Conservation (phyloP, 2,113 vertebrate genomes). For the Petroica traversi region DNA sequence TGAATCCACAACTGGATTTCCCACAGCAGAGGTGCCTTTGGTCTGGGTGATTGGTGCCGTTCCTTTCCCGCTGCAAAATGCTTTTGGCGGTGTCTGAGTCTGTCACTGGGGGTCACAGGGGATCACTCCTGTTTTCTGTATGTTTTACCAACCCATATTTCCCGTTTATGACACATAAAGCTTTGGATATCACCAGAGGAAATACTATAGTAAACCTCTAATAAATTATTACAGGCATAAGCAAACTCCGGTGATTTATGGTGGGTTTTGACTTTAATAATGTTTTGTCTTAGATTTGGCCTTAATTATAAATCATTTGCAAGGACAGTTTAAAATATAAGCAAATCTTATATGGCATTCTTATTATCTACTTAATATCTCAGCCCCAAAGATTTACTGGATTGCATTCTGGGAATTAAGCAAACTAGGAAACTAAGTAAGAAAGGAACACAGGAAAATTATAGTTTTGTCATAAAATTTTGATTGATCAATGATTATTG, state of each 20-base stretch:
- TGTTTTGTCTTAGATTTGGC: constrained; percentile 76
- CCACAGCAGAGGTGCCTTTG: neutral
- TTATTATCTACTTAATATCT: constrained; percentile 77
- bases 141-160: constrained; percentile 25
- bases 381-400: constrained; percentile 68
- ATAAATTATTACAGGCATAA: constrained; percentile 66
- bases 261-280: constrained; percentile 73
- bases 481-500: constrained; percentile 79
- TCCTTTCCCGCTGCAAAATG: neutral
- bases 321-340: constrained; percentile 74
- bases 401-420: constrained; percentile 74
- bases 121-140: neutral
- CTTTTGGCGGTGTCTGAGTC: neutral
- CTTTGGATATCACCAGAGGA: constrained; percentile 50
- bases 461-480: constrained; percentile 75
- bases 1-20: neutral
- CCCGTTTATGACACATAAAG: constrained; percentile 46
- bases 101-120: neutral
- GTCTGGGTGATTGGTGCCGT: neutral
- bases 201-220: constrained; percentile 59
- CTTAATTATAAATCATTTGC: constrained; percentile 76
- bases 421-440: constrained; percentile 73
- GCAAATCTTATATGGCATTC: constrained; percentile 74
- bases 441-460: constrained; percentile 66
- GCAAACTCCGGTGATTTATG: constrained; percentile 67